Percentiles rank a stretch among this genome's conserved stretches.
phyloP scores from a whole-genome alignment of 1,140 invertebrate genomes.

The Halictus rubicundus region DNA sequence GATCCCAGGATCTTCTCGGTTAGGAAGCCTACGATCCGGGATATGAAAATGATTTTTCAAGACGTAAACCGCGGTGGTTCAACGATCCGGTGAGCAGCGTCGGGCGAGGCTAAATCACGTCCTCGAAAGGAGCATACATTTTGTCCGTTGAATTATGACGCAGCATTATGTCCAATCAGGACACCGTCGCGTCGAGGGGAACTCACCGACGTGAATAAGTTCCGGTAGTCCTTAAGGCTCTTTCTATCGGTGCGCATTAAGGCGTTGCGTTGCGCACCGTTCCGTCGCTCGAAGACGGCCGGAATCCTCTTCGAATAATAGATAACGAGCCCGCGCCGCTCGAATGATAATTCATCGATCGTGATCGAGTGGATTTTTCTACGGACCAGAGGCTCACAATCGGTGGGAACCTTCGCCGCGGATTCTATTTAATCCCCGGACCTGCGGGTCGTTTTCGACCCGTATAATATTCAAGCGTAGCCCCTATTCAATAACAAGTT shows the following conservation, averaged over 20 bases:
- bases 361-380: background rate
- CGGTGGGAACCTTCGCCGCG: too few species aligned
- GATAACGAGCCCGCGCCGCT: background rate
- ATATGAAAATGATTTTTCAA: background rate
- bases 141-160: constrained; percentile 54
- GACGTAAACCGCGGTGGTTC: background rate
- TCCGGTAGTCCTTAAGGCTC: constrained; percentile 26
- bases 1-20: too few species aligned
- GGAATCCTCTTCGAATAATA: constrained; percentile 13
- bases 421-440: too few species aligned
- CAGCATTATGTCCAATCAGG: constrained; percentile 50
- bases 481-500: too few species aligned
- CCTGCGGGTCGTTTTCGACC: too few species aligned
- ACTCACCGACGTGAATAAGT: constrained; percentile 35
- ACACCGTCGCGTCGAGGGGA: constrained; percentile 30
- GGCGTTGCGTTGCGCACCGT: constrained; percentile 14
- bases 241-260: constrained; percentile 13
- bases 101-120: constrained; percentile 32
- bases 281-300: background rate
- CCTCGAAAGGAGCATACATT: constrained; percentile 43
- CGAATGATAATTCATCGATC: background rate
- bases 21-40: too few species aligned
- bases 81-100: constrained; percentile 13
- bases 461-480: too few species aligned
- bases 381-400: too few species aligned